Evolutionary conservation across 1,140 invertebrate species (phyloP).

Genomic region (Lepidostoma basale): DNA sequence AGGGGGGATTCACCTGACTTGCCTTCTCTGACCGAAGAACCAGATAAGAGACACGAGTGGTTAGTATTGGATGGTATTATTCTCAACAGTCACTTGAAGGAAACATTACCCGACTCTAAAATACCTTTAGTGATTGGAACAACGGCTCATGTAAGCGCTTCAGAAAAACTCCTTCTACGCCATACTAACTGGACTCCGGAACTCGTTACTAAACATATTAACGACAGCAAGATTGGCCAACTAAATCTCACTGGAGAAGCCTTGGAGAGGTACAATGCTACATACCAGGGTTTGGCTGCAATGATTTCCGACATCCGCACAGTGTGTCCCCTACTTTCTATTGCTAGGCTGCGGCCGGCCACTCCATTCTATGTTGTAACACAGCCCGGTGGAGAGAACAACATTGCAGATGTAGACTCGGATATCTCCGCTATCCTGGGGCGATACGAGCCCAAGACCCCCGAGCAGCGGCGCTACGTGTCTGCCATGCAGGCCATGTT

Average conservation of each 20-base stretch:
- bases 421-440: conserved; percentile 81
- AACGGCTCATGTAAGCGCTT: conserved; percentile 71
- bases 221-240: conserved; percentile 68
- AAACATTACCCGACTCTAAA: conserved; percentile 61
- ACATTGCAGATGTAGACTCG: conserved; percentile 67
- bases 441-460: conserved; percentile 70
- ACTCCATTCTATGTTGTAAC: conserved; percentile 77
- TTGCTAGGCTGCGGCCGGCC: conserved; percentile 63
- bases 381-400: conserved; percentile 61
- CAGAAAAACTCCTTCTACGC: conserved; percentile 61
- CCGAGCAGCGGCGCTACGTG: conserved; percentile 74
- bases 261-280: conserved; percentile 69
- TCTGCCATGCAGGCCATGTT: conserved; percentile 82
- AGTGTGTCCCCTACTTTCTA: conserved; percentile 74
- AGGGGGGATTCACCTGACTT: conserved; percentile 64
- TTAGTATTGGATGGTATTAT: conserved; percentile 74
- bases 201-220: conserved; percentile 66
- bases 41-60: conserved; percentile 71
- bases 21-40: conserved; percentile 63
- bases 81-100: conserved; percentile 67
- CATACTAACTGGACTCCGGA: conserved; percentile 67
- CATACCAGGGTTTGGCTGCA: conserved; percentile 68
- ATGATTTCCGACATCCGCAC: conserved; percentile 81
- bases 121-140: conserved; percentile 70
- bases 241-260: conserved; percentile 65